Evolutionary conservation across 2,888 invertebrate genomes (phyloP).

Genomic region (Tipula confusa): DNA sequence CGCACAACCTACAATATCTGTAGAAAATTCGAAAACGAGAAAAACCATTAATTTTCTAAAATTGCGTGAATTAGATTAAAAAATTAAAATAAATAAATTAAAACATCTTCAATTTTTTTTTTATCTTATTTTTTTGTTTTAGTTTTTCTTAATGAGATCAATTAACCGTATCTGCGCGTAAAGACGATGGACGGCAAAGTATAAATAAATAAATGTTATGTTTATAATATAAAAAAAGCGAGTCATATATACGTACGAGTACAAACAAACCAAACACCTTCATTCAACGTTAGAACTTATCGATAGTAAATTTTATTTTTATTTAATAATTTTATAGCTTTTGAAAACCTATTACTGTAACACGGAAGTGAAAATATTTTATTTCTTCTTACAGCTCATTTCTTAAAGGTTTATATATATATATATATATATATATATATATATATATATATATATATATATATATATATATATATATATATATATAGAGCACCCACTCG

Average conservation of each 20-base stretch:
- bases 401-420: not conserved
- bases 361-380: constrained; percentile 4
- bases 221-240: not conserved
- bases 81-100: not conserved
- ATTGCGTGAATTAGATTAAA: constrained; percentile 25
- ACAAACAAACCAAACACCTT: not conserved
- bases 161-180: not conserved
- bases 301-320: not conserved
- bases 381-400: not conserved
- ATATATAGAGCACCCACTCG: not conserved
- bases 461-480: no score
- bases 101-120: not conserved
- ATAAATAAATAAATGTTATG: not conserved
- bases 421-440: no score
- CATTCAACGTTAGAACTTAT: not conserved
- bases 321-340: constrained; percentile 20
- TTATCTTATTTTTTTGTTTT: not conserved
- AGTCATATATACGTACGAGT: not conserved
- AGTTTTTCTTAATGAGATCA: not conserved
- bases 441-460: no score
- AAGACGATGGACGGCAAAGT: not conserved
- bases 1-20: not conserved
- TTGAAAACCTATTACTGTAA: constrained; percentile 12
- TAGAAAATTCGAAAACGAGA: not conserved
- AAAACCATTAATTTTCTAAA: not conserved